These are phyloP conservation scores for Drosophila lutescens DNA, from an alignment of 2,888 invertebrate species.

Conservation along the genomic window DNA sequence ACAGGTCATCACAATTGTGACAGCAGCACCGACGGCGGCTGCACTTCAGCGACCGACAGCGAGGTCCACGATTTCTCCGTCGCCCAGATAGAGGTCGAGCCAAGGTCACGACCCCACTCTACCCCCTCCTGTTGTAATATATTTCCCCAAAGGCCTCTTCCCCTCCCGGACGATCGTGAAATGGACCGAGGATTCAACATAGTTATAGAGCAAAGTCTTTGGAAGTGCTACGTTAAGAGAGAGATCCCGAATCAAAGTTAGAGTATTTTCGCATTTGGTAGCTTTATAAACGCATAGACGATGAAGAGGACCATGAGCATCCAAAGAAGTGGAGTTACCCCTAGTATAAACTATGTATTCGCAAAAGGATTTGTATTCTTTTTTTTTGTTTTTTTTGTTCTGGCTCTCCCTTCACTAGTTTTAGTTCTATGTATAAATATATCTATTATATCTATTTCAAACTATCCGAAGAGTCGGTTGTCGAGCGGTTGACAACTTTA, in stretches of 20 bases:
- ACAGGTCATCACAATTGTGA: constrained; percentile 81
- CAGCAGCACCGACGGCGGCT: constrained; percentile 68
- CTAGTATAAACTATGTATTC: constrained; percentile 11
- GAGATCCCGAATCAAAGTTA: constrained; percentile 37
- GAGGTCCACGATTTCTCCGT: constrained; percentile 76
- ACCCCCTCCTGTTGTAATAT: constrained; percentile 66
- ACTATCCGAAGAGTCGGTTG: background rate
- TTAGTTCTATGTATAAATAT: constrained; percentile 29
- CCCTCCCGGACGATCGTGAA: background rate
- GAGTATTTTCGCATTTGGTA: constrained; percentile 72
- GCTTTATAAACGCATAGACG: constrained; percentile 52
- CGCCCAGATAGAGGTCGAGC: constrained; percentile 71
- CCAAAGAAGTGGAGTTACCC: constrained; percentile 21
- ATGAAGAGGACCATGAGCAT: constrained; percentile 6
- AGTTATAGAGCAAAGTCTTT: constrained; percentile 20
- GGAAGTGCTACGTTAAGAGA: constrained; percentile 18
- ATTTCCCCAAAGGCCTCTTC: constrained; percentile 26
- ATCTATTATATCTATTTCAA: constrained; percentile 21
- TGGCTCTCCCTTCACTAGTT: constrained; percentile 9
- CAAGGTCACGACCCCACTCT: background rate
- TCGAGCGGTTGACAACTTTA: constrained; percentile 5
- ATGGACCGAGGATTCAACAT: constrained; percentile 11
- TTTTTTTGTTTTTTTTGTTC: constrained; percentile 10
- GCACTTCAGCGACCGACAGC: constrained; percentile 55
- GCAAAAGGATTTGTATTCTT: constrained; percentile 2